phyloP scores from a whole-genome alignment of 2,113 vertebrate species.

The Heptranchias perlo region DNA sequence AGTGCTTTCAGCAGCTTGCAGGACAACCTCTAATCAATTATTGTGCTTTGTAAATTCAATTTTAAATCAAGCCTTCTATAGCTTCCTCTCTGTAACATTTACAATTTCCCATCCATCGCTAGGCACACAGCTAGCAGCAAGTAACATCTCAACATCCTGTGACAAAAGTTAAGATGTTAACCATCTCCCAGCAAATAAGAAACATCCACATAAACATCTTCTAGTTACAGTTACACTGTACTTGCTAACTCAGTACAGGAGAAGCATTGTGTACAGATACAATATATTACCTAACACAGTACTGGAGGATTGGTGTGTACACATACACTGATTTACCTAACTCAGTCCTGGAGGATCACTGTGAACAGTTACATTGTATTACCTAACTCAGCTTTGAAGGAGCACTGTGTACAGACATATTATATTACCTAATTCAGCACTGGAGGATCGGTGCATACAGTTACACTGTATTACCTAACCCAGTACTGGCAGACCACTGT shows the following conservation, averaged over 20 bases:
- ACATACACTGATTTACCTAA: not conserved
- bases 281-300: too few relatives aligned
- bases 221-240: not conserved
- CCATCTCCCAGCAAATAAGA: not conserved
- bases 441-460: too few relatives aligned
- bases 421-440: too few relatives aligned
- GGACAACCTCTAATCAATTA: not conserved
- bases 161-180: not conserved
- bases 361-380: too few relatives aligned
- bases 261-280: too few relatives aligned
- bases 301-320: not conserved
- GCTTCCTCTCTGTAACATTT: not conserved
- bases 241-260: not conserved
- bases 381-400: too few relatives aligned
- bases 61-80: not conserved
- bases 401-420: too few relatives aligned
- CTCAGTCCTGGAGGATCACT: not conserved
- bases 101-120: not conserved
- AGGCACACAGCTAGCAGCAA: not conserved
- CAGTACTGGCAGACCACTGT: too few relatives aligned
- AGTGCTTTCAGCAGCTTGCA: not conserved
- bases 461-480: too few relatives aligned
- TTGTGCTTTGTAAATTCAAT: slow-evolving; percentile 41
- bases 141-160: not conserved
- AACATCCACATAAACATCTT: not conserved